Percentiles rank a stretch among this genome's conserved stretches.
Evolutionary conservation across 2,113 vertebrate genomes (phyloP).

Genomic region (Thymallus thymallus): DNA sequence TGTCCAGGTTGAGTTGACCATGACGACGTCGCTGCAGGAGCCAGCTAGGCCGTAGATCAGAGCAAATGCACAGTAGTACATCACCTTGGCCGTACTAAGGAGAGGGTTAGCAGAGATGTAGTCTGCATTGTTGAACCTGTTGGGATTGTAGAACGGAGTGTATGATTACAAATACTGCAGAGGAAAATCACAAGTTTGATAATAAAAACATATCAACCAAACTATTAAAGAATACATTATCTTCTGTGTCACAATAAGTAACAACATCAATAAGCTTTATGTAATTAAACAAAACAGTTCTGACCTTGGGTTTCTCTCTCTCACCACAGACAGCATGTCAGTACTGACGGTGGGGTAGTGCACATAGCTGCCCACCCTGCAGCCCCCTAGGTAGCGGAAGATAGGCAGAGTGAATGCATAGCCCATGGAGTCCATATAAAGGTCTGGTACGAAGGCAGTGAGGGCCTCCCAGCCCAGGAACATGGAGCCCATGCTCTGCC

Average conservation of each 20-base stretch:
- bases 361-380: constrained; percentile 84
- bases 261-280: too few relatives aligned
- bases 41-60: constrained; percentile 86
- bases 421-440: constrained; percentile 94
- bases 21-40: constrained; percentile 86
- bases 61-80: constrained; percentile 88
- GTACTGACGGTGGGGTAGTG: constrained; percentile 95
- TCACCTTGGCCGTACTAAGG: constrained; percentile 83
- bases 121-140: constrained; percentile 85
- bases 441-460: constrained; percentile 80
- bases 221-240: too few relatives aligned
- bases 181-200: background rate
- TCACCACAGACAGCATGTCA: constrained; percentile 89
- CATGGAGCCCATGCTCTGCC: constrained; percentile 89
- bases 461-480: constrained; percentile 92
- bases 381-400: constrained; percentile 87
- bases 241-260: too few relatives aligned
- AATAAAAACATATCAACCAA: background rate
- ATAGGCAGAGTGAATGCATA: constrained; percentile 90
- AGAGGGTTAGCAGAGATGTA: constrained; percentile 82
- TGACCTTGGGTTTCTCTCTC: constrained; percentile 78
- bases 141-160: too few relatives aligned
- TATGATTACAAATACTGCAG: too few relatives aligned
- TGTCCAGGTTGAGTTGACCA: constrained; percentile 97
- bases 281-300: constrained; percentile 55